Evolutionary conservation across 2,888 invertebrate species (phyloP), one percentile per base, ranked within the genome.

Genomic region (Acleris sparsana): DNA sequence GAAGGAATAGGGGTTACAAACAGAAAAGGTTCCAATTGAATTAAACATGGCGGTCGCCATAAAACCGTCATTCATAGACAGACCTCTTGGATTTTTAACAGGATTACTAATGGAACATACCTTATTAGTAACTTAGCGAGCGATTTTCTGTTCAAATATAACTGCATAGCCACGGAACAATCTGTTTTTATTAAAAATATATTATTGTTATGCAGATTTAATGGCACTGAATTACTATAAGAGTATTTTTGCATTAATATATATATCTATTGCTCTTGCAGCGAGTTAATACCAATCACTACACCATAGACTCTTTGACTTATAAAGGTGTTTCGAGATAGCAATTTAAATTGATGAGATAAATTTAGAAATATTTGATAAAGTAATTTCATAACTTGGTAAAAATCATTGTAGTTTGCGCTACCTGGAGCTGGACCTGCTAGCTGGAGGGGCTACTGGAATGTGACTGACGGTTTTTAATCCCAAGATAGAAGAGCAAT

Each of bases 61-160:
- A 9, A 33, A 9, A 9, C 33, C 33, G 20, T 43, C 17, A 55
- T 53, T 43, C 17, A 17, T 56, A 44, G 29, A 56, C 33, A 51
- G n/a, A 53, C 33, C 33, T 43, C 53, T 25, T 39, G 48, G 13
- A 17, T 46, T 53, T 25, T 25, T 17, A 60, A 65, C 43, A 43
- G 25, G 53, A 49, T 49, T 51, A 55, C 46, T 57, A 56, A n/a
- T 16, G 29, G 29, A 39, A 33, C 51, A 53, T 25, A 52, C 13
- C n/a, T 44, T 44, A n/a, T 44, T 44, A 44, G 11, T 6, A 44
- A n/a, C 29, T 7, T 29, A 29, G 29, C 29, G 7, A 29, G 29
- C 9, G 29, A 44, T 44, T 44, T 44, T n/a, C n/a, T 16, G 16
- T 5, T 44, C n/a, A 44, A 44, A n/a, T n/a, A n/a, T n/a, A 44